phyloP scores from a whole-genome alignment of 2,797 vertebrate species.

The Lophius americanus region DNA sequence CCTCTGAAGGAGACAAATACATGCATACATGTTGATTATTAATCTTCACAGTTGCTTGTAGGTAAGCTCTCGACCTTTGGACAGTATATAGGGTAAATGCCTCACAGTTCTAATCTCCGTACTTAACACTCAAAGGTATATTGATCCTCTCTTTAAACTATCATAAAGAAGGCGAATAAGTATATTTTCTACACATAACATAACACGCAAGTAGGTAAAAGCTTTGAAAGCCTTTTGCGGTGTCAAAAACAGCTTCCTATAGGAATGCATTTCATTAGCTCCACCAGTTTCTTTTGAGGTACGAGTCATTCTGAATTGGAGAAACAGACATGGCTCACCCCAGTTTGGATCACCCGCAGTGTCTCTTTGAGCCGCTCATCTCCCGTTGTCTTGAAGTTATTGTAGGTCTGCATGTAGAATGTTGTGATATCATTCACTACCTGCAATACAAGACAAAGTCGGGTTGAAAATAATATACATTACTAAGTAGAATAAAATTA shows the following conservation, averaged over 20 bases:
- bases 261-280: background rate
- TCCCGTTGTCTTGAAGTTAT: conserved; percentile 68
- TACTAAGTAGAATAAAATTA: background rate
- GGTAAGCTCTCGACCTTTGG: background rate
- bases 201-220: background rate
- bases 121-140: background rate
- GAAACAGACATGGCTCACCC: conserved; percentile 78
- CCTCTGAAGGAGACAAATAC: background rate
- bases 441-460: conserved; percentile 67
- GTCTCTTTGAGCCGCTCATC: conserved; percentile 81
- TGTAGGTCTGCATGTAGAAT: conserved; percentile 87
- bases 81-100: background rate
- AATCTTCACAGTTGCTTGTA: background rate
- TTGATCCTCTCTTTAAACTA: background rate
- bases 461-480: background rate
- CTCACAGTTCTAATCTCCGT: background rate
- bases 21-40: background rate
- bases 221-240: background rate
- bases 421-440: conserved; percentile 85
- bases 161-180: background rate
- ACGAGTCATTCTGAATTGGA: background rate
- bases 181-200: background rate
- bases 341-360: conserved; percentile 84
- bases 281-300: conserved; percentile 9
- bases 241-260: background rate